These are phyloP conservation scores for Magallana gigas DNA, from an alignment of 1,140 invertebrate species.

Conservation along the genomic window DNA sequence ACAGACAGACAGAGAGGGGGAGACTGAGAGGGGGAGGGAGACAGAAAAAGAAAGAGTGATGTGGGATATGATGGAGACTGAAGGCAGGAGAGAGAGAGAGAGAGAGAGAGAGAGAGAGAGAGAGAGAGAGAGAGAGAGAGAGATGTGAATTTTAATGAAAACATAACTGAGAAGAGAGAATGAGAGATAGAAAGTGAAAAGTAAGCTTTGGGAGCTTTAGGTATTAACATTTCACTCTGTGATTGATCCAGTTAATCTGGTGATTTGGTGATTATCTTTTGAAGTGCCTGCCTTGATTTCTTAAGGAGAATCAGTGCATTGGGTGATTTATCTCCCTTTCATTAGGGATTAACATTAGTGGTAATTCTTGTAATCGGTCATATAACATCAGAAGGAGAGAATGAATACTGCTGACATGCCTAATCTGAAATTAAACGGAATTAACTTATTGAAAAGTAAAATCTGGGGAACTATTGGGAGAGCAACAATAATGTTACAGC, in stretches of 20 bases:
- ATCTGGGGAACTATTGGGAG: too few relatives aligned
- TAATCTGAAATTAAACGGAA: slow-evolving; percentile 10
- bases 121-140: slow-evolving; percentile 9
- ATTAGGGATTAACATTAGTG: neutral
- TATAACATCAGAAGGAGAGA: neutral
- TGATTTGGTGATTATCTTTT: neutral
- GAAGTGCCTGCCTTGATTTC: neutral
- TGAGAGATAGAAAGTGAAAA: neutral
- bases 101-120: neutral
- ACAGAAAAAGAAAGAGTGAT: too few relatives aligned
- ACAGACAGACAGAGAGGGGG: too few relatives aligned
- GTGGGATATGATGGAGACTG: neutral
- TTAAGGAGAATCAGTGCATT: neutral
- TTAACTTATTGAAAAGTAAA: neutral
- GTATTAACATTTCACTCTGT: neutral
- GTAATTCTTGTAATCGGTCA: neutral
- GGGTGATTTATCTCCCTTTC: neutral
- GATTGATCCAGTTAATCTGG: neutral
- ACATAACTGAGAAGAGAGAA: neutral
- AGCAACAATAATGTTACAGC: too few relatives aligned
- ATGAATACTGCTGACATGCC: neutral
- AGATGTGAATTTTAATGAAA: neutral
- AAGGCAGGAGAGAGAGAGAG: neutral
- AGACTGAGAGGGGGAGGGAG: too few relatives aligned
- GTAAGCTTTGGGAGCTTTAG: neutral